These are phyloP conservation scores for Malurus alboscapulatus DNA, from an alignment of 2,113 vertebrate species.

Conservation along the genomic window DNA sequence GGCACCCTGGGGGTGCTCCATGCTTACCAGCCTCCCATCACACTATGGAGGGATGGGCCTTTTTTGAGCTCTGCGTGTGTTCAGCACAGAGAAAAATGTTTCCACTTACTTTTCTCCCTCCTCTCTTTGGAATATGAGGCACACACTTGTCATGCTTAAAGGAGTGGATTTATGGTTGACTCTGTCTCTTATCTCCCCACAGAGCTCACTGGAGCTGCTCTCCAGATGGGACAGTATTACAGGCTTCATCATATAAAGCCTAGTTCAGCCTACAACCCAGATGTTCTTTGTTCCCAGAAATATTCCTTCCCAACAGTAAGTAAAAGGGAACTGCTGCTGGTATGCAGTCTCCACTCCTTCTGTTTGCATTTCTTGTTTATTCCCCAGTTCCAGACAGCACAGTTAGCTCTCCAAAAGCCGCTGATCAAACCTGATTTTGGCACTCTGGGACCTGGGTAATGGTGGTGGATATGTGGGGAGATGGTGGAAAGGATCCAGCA, in stretches of 20 bases:
- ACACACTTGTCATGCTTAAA: constrained; percentile 69
- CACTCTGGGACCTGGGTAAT: neutral
- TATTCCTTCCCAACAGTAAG: constrained; percentile 49
- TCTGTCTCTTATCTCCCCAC: constrained; percentile 66
- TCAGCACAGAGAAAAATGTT: constrained; percentile 62
- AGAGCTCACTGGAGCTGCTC: constrained; percentile 58
- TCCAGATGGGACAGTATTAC: constrained; percentile 69
- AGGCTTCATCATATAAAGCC: constrained; percentile 57
- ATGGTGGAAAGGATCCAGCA: neutral
- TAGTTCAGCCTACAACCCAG: constrained; percentile 52
- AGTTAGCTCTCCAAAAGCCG: neutral
- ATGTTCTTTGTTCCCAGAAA: constrained; percentile 70
- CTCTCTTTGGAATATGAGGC: constrained; percentile 62
- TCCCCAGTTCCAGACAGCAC: neutral
- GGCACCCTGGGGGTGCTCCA: constrained; percentile 25
- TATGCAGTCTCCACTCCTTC: neutral
- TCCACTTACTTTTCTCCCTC: constrained; percentile 66
- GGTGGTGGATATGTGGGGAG: neutral
- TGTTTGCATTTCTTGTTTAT: neutral
- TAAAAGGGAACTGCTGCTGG: neutral
- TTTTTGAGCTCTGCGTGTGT: constrained; percentile 58
- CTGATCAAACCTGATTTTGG: neutral
- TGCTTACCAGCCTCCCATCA: constrained; percentile 28
- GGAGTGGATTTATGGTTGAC: constrained; percentile 66
- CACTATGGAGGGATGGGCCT: neutral